Evolutionary conservation across 2,113 vertebrate species (phyloP).

Genomic region (Spheniscus mendiculus): DNA sequence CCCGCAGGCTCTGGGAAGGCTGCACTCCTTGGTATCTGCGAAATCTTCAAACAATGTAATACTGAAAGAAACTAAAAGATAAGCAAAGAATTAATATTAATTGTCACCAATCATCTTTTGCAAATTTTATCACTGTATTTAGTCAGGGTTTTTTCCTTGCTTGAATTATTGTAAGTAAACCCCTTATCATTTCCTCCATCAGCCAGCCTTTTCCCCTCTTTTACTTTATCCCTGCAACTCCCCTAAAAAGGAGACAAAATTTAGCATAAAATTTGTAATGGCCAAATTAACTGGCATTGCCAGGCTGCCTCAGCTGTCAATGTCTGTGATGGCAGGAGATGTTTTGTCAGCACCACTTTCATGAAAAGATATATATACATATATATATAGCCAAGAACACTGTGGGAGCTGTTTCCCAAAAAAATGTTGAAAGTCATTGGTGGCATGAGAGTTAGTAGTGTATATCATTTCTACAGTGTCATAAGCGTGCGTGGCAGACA

Average conservation of each 20-base stretch:
- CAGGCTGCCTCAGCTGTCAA: slow-evolving; percentile 12
- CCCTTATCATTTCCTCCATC: too few relatives aligned
- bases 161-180: neutral
- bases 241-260: neutral
- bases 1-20: neutral
- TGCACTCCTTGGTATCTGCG: neutral
- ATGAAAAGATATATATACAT: neutral
- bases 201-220: neutral
- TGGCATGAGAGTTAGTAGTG: neutral
- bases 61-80: neutral
- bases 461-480: neutral
- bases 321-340: neutral
- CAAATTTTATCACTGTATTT: neutral
- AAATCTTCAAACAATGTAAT: neutral
- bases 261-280: neutral
- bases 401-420: slow-evolving; percentile 22
- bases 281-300: neutral
- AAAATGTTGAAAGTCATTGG: neutral
- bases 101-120: neutral
- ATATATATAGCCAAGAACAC: neutral
- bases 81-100: neutral
- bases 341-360: neutral
- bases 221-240: neutral
- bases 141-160: neutral
- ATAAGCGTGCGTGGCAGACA: neutral